Evolutionary conservation across 1,140 invertebrate genomes (phyloP), one percentile per base, ranked within the genome.

Genomic region (Hylaeus anthracinus): DNA sequence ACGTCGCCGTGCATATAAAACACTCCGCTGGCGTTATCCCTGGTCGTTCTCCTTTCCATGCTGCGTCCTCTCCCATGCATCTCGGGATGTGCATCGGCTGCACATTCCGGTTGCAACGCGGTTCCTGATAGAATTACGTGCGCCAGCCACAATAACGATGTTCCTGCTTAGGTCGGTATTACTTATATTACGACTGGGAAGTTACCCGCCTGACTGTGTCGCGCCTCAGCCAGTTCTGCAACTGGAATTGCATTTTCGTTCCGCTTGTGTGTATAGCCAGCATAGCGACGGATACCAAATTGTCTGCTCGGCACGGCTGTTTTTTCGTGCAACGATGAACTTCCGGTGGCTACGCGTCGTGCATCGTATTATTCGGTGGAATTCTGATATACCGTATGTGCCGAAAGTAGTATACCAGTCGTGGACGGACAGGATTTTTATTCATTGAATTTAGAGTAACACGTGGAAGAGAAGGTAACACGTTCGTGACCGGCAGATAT

Each of bases 1-100:
- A 61, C 58, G 58, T 70, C 48, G 71, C 66, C 61, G 66, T 51
- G 73, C 83, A 86, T 85, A 85, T 74, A 75, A 85, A 86, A 81
- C 39, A 48, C n/a, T 43, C 51, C 1, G 5, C 58, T 37, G 26
- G 41, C 43, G 55, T 85, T 86, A 82, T 78, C 66, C 51, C 43
- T 8, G 6, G 63, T 60, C 58, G 78, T 80, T 73, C 71, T 48
- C 70, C 26, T 65, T 71, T 81, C 79, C 58, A 45, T 60, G 51
- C 41, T 15, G 53, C 56, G 2, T 61, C 67, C n/a, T 51, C 53
- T 58, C 15, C 58, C 63, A 77, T 53, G 69, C 79, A 72, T 41
- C 14, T 6, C 61, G 55, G 58, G 43, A 15, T 39, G 72, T 51
- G 72, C 82, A 78, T 78, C 70, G 58, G 74, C 79, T 78, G 60